These are phyloP conservation scores for Phoebastria nigripes DNA, from an alignment of 2,797 vertebrate species.

Conservation along the genomic window DNA sequence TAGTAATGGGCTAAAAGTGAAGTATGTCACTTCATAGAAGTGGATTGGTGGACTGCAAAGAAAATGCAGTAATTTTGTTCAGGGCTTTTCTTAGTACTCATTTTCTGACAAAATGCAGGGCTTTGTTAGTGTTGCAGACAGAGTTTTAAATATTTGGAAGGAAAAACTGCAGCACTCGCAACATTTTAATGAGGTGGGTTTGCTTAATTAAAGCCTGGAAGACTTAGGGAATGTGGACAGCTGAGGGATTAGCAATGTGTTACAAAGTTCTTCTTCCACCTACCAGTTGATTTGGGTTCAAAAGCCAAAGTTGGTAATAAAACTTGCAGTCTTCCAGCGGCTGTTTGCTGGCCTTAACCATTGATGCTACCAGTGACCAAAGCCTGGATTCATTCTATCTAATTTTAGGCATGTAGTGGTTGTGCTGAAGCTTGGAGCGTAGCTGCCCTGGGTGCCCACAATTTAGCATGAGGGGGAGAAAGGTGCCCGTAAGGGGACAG, in stretches of 20 bases:
- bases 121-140: not conserved
- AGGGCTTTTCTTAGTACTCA: not conserved
- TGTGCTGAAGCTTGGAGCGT: not conserved
- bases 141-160: conserved; percentile 15
- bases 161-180: not conserved
- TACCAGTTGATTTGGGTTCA: not conserved
- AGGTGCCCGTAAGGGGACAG: not conserved
- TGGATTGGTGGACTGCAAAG: not conserved
- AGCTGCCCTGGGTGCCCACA: not conserved
- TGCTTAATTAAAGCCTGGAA: conserved; percentile 20
- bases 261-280: not conserved
- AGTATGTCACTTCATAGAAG: not conserved
- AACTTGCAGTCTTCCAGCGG: not conserved
- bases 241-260: not conserved
- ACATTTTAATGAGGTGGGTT: conserved; percentile 26
- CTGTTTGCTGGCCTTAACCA: not conserved
- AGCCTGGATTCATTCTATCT: not conserved
- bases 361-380: not conserved
- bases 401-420: not conserved
- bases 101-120: not conserved
- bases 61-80: not conserved
- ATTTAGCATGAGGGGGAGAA: not conserved
- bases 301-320: not conserved
- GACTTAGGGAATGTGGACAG: not conserved
- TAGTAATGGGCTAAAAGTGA: not conserved